phyloP scores from a whole-genome alignment of 2,888 invertebrate species.

The Zelleria hepariella region DNA sequence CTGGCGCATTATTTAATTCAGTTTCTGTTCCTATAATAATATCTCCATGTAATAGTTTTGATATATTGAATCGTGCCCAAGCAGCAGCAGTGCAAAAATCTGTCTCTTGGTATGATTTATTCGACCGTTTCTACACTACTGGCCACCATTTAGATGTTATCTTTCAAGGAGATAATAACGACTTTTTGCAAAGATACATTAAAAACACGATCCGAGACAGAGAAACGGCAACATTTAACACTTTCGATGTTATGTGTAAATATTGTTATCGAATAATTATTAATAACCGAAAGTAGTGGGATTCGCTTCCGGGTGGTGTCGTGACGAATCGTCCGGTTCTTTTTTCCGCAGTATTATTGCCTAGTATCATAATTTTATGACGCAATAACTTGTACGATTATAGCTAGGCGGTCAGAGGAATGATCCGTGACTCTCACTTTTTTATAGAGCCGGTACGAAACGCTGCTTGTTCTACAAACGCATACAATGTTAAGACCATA shows the following conservation, averaged over 20 bases:
- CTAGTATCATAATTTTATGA: conserved; percentile 4
- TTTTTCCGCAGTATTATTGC: neutral
- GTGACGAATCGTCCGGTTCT: conserved; percentile 2
- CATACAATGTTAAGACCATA: neutral
- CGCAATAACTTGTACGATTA: conserved; percentile 3
- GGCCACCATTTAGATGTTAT: neutral
- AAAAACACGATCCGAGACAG: neutral
- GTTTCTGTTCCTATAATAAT: neutral
- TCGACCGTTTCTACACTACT: neutral
- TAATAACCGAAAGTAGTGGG: conserved; percentile 5
- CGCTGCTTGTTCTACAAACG: neutral
- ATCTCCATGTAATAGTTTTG: neutral
- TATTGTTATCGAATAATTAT: neutral
- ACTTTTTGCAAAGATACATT: neutral
- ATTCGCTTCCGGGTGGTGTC: conserved; percentile 20
- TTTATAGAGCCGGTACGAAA: neutral
- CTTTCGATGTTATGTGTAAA: conserved; percentile 1
- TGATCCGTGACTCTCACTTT: conserved; percentile 5
- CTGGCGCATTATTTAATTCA: neutral
- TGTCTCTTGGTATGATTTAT: neutral
- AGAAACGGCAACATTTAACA: conserved; percentile 1
- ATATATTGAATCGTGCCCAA: neutral
- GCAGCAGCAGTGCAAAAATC: neutral
- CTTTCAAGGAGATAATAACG: neutral
- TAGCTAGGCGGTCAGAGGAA: neutral